Evolutionary conservation across 2,888 invertebrate genomes (phyloP).

Genomic region (Eledone cirrhosa): DNA sequence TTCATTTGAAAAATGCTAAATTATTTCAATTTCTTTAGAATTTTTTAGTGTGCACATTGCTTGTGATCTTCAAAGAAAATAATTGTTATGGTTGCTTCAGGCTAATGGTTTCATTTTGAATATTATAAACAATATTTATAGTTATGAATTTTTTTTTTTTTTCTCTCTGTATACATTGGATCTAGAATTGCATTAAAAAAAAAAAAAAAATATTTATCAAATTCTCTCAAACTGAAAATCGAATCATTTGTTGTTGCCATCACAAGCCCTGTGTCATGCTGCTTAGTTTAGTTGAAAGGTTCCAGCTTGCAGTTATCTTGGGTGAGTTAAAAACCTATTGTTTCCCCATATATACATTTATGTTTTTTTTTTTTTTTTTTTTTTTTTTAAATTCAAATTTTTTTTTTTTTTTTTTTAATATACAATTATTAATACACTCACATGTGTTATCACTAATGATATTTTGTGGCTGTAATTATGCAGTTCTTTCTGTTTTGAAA

Average conservation of each 20-base stretch:
- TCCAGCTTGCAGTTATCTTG: slow-evolving; percentile 17
- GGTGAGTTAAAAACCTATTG: slow-evolving; percentile 26
- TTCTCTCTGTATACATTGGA: too few relatives aligned
- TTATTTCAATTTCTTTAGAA: background rate
- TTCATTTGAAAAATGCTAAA: too few relatives aligned
- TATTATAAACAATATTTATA: too few relatives aligned
- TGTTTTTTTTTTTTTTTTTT: background rate
- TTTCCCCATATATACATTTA: background rate
- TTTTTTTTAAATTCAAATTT: background rate
- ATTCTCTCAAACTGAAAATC: slow-evolving; percentile 8
- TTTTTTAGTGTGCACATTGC: slow-evolving; percentile 21
- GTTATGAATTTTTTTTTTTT: too few relatives aligned
- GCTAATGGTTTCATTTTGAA: too few relatives aligned
- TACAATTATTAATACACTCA: background rate
- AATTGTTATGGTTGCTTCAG: too few relatives aligned
- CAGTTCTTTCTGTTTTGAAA: slow-evolving; percentile 30
- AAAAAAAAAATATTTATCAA: too few relatives aligned
- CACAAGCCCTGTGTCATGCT: slow-evolving; percentile 28
- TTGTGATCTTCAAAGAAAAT: slow-evolving; percentile 18
- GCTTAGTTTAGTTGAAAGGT: slow-evolving; percentile 24
- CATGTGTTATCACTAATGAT: slow-evolving; percentile 6
- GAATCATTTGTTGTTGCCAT: slow-evolving; percentile 11
- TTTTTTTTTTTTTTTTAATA: background rate
- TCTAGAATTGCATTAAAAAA: too few relatives aligned
- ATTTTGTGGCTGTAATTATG: slow-evolving; percentile 27